Evolutionary conservation across 2,113 vertebrate species (phyloP).

Genomic region (Prionailurus viverrinus): DNA sequence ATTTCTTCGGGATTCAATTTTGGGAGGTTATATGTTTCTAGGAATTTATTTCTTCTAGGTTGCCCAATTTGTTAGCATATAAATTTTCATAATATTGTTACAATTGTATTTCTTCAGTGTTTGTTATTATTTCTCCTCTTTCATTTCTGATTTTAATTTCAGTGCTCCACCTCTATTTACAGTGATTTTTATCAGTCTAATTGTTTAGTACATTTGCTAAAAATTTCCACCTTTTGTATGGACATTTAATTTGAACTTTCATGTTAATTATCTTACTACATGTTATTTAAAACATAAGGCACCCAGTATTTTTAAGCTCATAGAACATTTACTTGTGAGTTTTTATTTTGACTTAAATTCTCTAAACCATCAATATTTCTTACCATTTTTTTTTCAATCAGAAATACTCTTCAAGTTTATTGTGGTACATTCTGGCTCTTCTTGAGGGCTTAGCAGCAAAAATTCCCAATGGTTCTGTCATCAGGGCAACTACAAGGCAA

Average conservation of each 20-base stretch:
- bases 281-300: conserved; percentile 10
- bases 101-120: not conserved
- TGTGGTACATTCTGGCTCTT: not conserved
- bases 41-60: not conserved
- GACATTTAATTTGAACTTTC: conserved; percentile 1
- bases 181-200: not conserved
- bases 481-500: not conserved
- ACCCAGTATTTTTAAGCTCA: not conserved
- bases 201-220: not conserved
- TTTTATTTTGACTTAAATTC: conserved; percentile 32
- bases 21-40: not conserved
- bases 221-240: not conserved
- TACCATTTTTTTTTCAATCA: not conserved
- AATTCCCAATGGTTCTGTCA: not conserved
- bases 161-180: not conserved
- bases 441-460: not conserved
- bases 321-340: not conserved
- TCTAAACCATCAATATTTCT: not conserved
- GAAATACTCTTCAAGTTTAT: not conserved
- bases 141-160: not conserved
- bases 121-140: not conserved
- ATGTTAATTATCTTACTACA: not conserved
- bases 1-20: not conserved
- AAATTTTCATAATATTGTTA: not conserved
- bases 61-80: not conserved